phyloP scores from a whole-genome alignment of 2,888 invertebrate genomes.

The Protonemura montana region DNA sequence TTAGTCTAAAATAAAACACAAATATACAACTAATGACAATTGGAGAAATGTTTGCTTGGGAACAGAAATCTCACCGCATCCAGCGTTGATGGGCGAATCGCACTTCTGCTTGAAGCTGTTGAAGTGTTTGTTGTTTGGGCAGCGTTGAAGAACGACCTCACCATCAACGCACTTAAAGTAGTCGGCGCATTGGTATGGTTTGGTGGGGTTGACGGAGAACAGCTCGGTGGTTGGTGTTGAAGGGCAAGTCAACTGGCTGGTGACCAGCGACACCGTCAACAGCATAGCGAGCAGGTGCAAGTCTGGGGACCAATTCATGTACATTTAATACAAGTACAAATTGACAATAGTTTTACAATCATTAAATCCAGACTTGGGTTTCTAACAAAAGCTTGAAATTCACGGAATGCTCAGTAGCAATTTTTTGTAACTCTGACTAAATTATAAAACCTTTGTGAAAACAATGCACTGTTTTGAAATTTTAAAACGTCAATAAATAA shows the following conservation, averaged over 20 bases:
- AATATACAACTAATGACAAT: no score
- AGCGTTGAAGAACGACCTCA: neutral
- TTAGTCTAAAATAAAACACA: no score
- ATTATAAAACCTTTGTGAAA: no score
- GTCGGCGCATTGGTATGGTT: neutral
- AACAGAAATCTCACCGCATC: neutral
- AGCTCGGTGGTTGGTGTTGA: neutral
- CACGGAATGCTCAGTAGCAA: no score
- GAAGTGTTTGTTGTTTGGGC: neutral
- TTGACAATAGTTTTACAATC: no score
- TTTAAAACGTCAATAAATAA: no score
- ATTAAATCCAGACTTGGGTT: no score
- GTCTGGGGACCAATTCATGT: neutral
- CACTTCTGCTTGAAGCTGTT: neutral
- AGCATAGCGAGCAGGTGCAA: neutral
- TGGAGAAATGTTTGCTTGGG: no score
- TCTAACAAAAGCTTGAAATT: no score
- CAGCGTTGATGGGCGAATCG: neutral
- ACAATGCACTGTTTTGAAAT: no score
- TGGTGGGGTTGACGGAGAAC: neutral
- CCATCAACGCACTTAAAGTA: neutral
- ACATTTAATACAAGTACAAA: no score
- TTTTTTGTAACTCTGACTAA: no score
- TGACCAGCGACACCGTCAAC: neutral
- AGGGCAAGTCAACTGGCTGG: neutral